Evolutionary conservation across 2,888 invertebrate species (phyloP), one percentile per base, ranked within the genome.

Genomic region (Microplitis manilae): DNA sequence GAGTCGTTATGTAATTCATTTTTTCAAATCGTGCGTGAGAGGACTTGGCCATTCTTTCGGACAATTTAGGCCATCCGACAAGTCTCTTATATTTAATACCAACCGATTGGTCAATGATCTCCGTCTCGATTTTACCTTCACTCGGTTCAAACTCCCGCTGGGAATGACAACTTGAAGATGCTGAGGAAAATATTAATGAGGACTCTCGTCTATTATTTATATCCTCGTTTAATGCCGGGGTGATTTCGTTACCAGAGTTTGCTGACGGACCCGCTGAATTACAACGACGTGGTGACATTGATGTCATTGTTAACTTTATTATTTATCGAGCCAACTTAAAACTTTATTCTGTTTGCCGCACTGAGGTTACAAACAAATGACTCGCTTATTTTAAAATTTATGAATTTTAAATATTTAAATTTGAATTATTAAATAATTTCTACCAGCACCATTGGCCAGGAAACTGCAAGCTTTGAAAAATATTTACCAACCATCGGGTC

Each of bases 61-160:
- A 61, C 39, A 71, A 71, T 71, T 61, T 71, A 39, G 71, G 71
- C 71, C 61, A 71, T 15, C 38, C n/a, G n/a, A 39, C 38, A 39
- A 71, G 20, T 60, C 39, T 30, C 15, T n/a, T 71, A 59, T 50
- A 50, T 50, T 71, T 40, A 71, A 61, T 61, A 39, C 17, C 62
- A 61, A 62, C 61, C 60, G 60, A 62, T 39, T 39, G 15, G 39
- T 39, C 15, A 60, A 40, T 8, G 20, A 17, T 60, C 76, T 79
- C 65, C 76, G 8, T 9, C 30, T 30, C 30, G 30, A 30, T 30
- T 30, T 30, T 30, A 72, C 85, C 86, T 61, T 86, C 86, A 79
- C 85, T 85, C 39, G 86, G 84, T 20, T 30, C 30, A 30, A 86
- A 86, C 72, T 86, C 85, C 78, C 86, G 86, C 61, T 82, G 79